phyloP scores from a whole-genome alignment of 1,140 invertebrate species.

The Coboldia fuscipes region DNA sequence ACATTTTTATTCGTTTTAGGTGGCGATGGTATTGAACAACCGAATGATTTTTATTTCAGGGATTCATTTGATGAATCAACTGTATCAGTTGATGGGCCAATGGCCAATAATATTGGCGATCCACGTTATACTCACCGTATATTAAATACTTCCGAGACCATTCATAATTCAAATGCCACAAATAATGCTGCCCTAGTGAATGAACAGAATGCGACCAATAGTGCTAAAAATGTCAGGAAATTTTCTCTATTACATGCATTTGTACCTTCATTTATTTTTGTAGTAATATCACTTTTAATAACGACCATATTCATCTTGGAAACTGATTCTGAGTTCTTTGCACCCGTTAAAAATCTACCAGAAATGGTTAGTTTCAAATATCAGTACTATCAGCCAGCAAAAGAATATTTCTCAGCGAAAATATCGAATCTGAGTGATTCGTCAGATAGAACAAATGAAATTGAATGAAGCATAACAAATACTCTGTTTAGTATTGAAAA shows the following conservation, averaged over 20 bases:
- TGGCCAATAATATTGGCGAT: constrained; percentile 31
- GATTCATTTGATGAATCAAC: constrained; percentile 61
- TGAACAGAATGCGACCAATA: constrained; percentile 6
- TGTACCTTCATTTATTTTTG: constrained; percentile 46
- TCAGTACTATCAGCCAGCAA: constrained; percentile 64
- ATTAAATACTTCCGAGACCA: constrained; percentile 6
- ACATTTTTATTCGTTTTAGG: not conserved
- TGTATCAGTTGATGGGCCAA: constrained; percentile 44
- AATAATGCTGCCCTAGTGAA: constrained; percentile 4
- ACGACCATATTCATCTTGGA: constrained; percentile 46
- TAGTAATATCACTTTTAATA: constrained; percentile 37
- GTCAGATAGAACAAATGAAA: too few species aligned
- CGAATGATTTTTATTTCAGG: constrained; percentile 44
- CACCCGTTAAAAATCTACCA: constrained; percentile 44
- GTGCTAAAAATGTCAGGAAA: constrained; percentile 17
- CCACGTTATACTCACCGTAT: constrained; percentile 17
- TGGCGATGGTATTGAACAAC: constrained; percentile 8
- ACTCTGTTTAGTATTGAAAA: too few species aligned
- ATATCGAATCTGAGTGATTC: too few species aligned
- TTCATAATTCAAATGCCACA: not conserved
- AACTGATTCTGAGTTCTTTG: constrained; percentile 47
- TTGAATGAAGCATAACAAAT: too few species aligned
- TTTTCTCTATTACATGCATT: constrained; percentile 43
- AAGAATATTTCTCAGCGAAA: constrained; percentile 61
- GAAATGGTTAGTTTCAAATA: constrained; percentile 55